phyloP scores from a whole-genome alignment of 2,797 vertebrate genomes.

The Thaleichthys pacificus region DNA sequence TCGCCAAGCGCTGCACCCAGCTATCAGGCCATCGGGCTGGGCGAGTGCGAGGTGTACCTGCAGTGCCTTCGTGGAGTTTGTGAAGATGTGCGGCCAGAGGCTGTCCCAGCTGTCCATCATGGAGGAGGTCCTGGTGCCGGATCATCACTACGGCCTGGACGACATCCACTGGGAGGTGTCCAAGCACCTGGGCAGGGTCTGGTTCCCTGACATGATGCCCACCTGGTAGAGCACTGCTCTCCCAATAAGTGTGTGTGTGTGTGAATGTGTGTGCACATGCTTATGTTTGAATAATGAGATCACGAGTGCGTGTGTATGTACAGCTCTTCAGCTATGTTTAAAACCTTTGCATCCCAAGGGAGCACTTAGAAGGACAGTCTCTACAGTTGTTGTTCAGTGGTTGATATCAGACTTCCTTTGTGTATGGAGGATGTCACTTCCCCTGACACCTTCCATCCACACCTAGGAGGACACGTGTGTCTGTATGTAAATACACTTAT shows the following conservation, averaged over 20 bases:
- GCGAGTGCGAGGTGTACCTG: slow-evolving; percentile 98
- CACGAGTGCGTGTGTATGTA: neutral
- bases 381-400: neutral
- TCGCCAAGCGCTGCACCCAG: slow-evolving; percentile 92
- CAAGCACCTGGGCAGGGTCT: slow-evolving; percentile 95
- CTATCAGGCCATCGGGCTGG: slow-evolving; percentile 93
- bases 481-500: neutral
- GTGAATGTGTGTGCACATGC: no score
- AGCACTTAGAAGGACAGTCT: neutral
- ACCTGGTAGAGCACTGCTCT: slow-evolving; percentile 81
- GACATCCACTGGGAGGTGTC: slow-evolving; percentile 99
- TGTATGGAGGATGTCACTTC: neutral
- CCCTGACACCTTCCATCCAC: no score
- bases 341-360: neutral
- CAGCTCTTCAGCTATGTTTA: neutral
- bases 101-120: slow-evolving; percentile 97
- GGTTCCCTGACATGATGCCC: slow-evolving; percentile 99
- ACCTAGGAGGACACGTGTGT: neutral
- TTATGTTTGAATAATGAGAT: neutral
- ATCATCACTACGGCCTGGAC: slow-evolving; percentile 93
- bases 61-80: slow-evolving; percentile 97
- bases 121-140: slow-evolving; percentile 98
- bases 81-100: slow-evolving; percentile 93
- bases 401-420: neutral
- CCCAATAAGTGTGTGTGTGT: neutral